These are phyloP conservation scores for Papilio polytes DNA, from an alignment of 1,140 invertebrate genomes.

Conservation along the genomic window DNA sequence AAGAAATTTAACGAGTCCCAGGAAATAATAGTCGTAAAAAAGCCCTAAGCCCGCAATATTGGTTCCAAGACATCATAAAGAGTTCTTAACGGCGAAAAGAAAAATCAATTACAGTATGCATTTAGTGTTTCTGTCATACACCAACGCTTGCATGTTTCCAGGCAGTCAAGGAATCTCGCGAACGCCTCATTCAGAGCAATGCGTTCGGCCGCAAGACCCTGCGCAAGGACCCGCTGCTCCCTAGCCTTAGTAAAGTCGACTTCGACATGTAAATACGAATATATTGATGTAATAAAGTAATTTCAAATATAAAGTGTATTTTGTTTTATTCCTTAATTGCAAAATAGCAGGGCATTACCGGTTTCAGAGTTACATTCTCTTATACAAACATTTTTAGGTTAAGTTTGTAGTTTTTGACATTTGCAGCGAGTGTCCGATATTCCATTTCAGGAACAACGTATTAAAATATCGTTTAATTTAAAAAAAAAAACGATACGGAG, in stretches of 20 bases:
- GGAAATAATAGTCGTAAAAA: too few relatives aligned
- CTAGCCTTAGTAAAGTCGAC: conserved; percentile 57
- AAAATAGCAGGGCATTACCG: background rate
- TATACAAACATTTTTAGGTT: background rate
- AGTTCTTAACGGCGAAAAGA: background rate
- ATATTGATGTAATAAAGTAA: conserved; percentile 1
- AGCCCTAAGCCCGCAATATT: too few relatives aligned
- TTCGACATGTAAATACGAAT: conserved; percentile 61
- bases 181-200: conserved; percentile 39
- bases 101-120: background rate
- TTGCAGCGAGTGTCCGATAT: background rate
- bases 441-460: background rate
- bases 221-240: conserved; percentile 38
- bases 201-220: conserved; percentile 43
- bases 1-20: too few relatives aligned
- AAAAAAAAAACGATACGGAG: background rate
- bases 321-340: background rate
- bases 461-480: background rate
- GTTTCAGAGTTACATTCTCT: background rate
- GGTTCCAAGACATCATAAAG: background rate
- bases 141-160: conserved; percentile 58
- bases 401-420: background rate
- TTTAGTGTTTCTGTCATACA: conserved; percentile 43
- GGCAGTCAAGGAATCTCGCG: conserved; percentile 63
- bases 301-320: background rate